Percentiles rank a stretch among this genome's conserved stretches.
These are phyloP conservation scores for Siphamia tubifer DNA, from an alignment of 2,113 vertebrate genomes.

Conservation along the genomic window DNA sequence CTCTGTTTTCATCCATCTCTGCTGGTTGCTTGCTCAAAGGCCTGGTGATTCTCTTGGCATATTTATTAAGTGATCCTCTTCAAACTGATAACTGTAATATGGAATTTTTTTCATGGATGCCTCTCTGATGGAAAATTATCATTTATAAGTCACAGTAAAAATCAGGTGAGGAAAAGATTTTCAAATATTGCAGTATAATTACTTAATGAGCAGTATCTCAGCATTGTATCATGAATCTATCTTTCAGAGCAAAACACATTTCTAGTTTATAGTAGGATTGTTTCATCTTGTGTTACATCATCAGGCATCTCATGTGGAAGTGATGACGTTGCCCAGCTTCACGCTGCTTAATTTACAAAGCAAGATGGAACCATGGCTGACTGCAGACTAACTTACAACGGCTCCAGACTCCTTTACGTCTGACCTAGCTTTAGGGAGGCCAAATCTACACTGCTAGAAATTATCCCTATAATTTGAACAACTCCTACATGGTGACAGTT, in stretches of 20 bases:
- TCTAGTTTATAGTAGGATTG: slow-evolving; percentile 44
- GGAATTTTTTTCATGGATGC: slow-evolving; percentile 4
- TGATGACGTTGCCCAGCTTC: slow-evolving; percentile 33
- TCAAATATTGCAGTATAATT: not conserved
- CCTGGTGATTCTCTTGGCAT: slow-evolving; percentile 20
- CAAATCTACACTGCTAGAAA: slow-evolving; percentile 3
- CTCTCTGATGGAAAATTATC: slow-evolving; percentile 13
- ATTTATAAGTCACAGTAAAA: slow-evolving; percentile 3
- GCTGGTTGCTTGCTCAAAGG: not conserved
- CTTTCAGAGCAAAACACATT: not conserved
- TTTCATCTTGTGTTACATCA: slow-evolving; percentile 60
- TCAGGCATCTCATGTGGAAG: slow-evolving; percentile 38
- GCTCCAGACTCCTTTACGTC: slow-evolving; percentile 20
- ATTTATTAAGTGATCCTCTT: slow-evolving; percentile 45
- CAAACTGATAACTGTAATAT: slow-evolving; percentile 25
- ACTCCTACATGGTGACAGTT: not conserved
- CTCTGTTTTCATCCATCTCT: not conserved
- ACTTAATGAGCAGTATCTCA: not conserved
- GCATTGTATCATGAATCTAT: slow-evolving; percentile 7
- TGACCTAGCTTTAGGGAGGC: slow-evolving; percentile 13
- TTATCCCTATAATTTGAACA: not conserved
- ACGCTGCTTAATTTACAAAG: slow-evolving; percentile 34
- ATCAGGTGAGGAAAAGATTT: slow-evolving; percentile 1
- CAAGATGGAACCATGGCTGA: slow-evolving; percentile 37
- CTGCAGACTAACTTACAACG: slow-evolving; percentile 10